Evolutionary conservation across 2,888 invertebrate species (phyloP), one percentile per base, ranked within the genome.

Genomic region (Troides aeacus): DNA sequence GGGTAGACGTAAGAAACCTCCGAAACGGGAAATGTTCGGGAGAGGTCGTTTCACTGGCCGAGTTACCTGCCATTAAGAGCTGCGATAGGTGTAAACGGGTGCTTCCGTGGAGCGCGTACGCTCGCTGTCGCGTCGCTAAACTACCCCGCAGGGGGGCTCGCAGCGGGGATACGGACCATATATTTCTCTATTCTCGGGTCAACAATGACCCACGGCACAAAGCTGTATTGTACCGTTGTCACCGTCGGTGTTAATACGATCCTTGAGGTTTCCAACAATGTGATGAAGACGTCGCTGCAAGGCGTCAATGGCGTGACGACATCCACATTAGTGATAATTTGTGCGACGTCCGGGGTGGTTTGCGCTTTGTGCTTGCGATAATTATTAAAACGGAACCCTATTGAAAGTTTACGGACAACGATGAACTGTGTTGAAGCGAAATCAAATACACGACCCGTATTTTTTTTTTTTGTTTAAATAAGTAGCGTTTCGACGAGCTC

Each of bases 181-280:
- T 87, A 90, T 89, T 89, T 89, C 84, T 89, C 92, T 91, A 91
- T 91, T 87, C 87, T 87, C 83, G 74, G 73, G 77, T 83, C 83
- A 77, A 92, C 91, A 92, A 91, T 88, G 84, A 86, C 81, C 80
- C 82, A 80, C 75, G 83, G 85, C 81, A 89, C 88, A 87, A 87
- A 87, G 77, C 75, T 75, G 85, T 79, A 88, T 92, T 90, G 87
- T 92, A 74, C 80, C 83, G 84, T 87, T 91, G 92, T 92, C 92
- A 90, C 91, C 90, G 87, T 90, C 89, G 88, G 88, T 91, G 91
- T 91, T 92, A 91, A 92, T 92, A 87, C 87, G 87, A 89, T 87
- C 88, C 89, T 90, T 89, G 91, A 92, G 92, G 91, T 91, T 92
- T 90, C 83, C 89, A 86, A 92, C 92, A 92, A 91, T 86, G 87